Base-by-base conservation (phyloP, 2,797 vertebrate genomes). In the Melanogrammus aeglefinus region DNA sequence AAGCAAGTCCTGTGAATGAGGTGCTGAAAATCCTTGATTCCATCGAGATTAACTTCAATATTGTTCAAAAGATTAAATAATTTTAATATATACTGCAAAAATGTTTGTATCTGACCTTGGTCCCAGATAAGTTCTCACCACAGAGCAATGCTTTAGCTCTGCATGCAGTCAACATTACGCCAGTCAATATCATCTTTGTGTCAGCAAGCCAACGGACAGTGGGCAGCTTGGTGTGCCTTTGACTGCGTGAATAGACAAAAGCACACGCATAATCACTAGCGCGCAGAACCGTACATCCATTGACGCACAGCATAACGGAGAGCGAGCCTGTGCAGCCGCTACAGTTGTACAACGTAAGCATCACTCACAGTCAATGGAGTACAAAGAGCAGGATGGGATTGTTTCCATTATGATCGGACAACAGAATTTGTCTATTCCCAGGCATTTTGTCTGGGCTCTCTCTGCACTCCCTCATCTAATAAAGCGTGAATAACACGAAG, bases 401-500 rank as follows among this genome's bases (percentile, higher is more conserved):
- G n/a, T 24, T 29, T 10, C 66, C 27, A 14, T 27, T 70, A 24
- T 3, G n/a, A 70, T 70, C 3, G 24, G 12, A 31, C 24, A 70
- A 70, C 3, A 29, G 27, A 10, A 75, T 76, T 57, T 79, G 63
- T 69, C 74, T 57, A 78, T 31, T 79, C 29, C 21, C 78, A 44
- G 81, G 71, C 80, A 75, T 73, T 85, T 82, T 85, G 74, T 82
- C 51, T 80, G 76, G 77, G 33, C 81, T 1, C 75, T 76, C 73
- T 71, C 16, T 33, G 14, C 75, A 77, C 73, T 72, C 82, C 73
- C 75, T 85, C 82, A 90, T 90, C 82, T 86, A 57, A 88, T 85
- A 84, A 89, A 82, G 77, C 16, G 2, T 73, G 73, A 86, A 85
- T 88, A 77, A 85, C 82, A 86, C 80, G 0, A 0, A 10, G 9